Base-by-base conservation (phyloP, 2,888 invertebrate species). In the Megaustenia siamemsis region DNA sequence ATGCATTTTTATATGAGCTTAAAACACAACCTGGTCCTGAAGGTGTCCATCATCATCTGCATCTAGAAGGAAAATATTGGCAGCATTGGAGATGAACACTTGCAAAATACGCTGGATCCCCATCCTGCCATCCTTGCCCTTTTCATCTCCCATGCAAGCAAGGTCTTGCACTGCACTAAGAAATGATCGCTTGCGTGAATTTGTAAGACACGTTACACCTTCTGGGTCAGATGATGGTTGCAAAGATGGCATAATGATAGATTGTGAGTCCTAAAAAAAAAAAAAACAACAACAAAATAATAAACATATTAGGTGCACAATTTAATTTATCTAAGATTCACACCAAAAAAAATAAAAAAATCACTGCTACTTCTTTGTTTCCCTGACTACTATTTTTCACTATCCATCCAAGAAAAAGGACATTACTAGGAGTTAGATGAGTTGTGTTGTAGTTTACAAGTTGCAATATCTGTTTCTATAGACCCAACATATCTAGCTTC, bases 41-140 rank as follows among this genome's bases (percentile, higher is more conserved):
- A 92, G 87, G 40, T 87, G 82, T 49, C 66, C 73, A 35, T 90
- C 90, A 49, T 89, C 88, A n/a, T 90, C 90, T 15, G 90, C 88
- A 73, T 89, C 87, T 3, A 92, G 87, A 73, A 93, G 95, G 95
- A 99, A 99, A 86, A 98, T 98, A 94, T 98, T 97, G 21, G 98
- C 97, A 3, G 98, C 97, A 95, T 98, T 98, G 78, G 98, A 98
- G 95, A 98, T 97, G 94, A 98, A 99, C 85, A 97, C 95, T 88
- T 93, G 93, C 63, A 97, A 95, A 10, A 97, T 95, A 94, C 97
- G 97, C 95, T 97, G 95, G 43, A 94, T 87, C 0, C 94, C 94
- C 35, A 94, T 94, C 68, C 93, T 90, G 40, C 91, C 89, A 86
- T 92, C 91, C 77, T 89, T 89, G 24, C 86, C 86, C 45, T 86